Base-by-base conservation (phyloP, 2,888 invertebrate genomes). In the Beris chalybata region DNA sequence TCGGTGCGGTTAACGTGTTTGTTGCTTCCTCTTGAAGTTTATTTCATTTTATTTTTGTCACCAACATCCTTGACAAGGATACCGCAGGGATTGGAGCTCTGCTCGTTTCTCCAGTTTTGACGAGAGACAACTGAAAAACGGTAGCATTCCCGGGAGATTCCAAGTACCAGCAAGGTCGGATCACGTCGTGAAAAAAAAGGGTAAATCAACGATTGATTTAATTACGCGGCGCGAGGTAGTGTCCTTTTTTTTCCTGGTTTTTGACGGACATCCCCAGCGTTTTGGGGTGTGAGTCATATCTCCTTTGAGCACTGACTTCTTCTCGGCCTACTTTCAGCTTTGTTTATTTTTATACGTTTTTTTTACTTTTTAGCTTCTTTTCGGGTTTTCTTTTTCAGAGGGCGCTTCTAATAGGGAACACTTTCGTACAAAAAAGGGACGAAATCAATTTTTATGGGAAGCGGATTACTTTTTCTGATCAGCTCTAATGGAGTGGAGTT, bases 201-300 rank as follows among this genome's bases (percentile, higher is more conserved):
- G 65, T 65, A 65, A 65, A 61, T 59, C 61, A 65, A 59, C 65
- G 48, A 56, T 68, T 68, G 63, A 68, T 68, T 68, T 65, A 68
- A 68, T 68, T 68, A 68, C 53, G 68, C 64, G 38, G 54, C 22
- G 11, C 63, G 22, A 43, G 50, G 56, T 47, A 63, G 54, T 66
- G 55, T 66, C 56, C 48, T n/a, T 47, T 31, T 13, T 30, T 11
- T 13, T 31, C 12, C 13, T 54, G 22, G 9, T 22, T 57, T 57
- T 22, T 30, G 29, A 22, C 22, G 22, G 22, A 3, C 1, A 22
- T 22, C 22, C 22, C 22, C 22, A 22, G 22, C 22, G 1, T 22
- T 22, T 22, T 22, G 22, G 22, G 22, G 22, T 22, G 22, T 22
- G 22, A 22, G 22, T 22, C 22, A 3, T 22, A 22, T 22, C 29